Conservation (phyloP, 1,140 invertebrate species). For the Euwallacea similis region DNA sequence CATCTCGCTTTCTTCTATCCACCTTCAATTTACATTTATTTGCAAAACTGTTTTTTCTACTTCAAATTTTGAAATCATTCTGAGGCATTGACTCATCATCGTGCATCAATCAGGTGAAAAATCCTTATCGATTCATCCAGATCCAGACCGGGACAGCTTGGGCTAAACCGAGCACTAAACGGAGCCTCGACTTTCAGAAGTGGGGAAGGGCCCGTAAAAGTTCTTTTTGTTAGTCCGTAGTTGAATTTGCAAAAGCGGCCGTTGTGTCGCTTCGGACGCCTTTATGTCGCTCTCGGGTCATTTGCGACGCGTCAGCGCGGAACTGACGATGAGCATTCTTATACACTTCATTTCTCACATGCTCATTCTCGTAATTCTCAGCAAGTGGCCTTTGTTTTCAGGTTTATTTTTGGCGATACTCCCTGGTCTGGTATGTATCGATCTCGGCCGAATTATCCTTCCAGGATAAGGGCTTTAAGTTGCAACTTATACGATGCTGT, state of each 20-base stretch:
- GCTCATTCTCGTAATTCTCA: slow-evolving; percentile 38
- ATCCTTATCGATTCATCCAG: slow-evolving; percentile 28
- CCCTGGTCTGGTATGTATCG: not conserved
- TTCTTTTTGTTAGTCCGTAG: slow-evolving; percentile 28
- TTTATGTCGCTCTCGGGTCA: slow-evolving; percentile 48
- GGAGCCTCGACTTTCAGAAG: slow-evolving; percentile 27
- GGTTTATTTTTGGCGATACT: not conserved
- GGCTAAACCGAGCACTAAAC: slow-evolving; percentile 2
- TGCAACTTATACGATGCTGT: not conserved
- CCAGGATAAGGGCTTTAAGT: no score
- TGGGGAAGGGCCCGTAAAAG: slow-evolving; percentile 24
- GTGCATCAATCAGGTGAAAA: slow-evolving; percentile 22
- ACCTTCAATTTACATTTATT: no score
- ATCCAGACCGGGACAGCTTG: not conserved
- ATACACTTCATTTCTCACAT: slow-evolving; percentile 45
- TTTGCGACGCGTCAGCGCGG: slow-evolving; percentile 48
- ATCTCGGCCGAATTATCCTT: not conserved
- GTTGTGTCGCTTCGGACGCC: slow-evolving; percentile 40
- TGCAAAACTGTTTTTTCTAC: not conserved
- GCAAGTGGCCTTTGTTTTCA: slow-evolving; percentile 19
- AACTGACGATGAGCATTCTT: slow-evolving; percentile 50
- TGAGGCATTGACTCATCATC: not conserved
- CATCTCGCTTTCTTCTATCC: no score
- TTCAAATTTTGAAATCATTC: not conserved
- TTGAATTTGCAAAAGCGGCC: slow-evolving; percentile 32